Percentiles rank a stretch among this genome's conserved stretches.
Conservation (phyloP, 2,888 invertebrate species). For the Hirtodrosophila duncani region DNA sequence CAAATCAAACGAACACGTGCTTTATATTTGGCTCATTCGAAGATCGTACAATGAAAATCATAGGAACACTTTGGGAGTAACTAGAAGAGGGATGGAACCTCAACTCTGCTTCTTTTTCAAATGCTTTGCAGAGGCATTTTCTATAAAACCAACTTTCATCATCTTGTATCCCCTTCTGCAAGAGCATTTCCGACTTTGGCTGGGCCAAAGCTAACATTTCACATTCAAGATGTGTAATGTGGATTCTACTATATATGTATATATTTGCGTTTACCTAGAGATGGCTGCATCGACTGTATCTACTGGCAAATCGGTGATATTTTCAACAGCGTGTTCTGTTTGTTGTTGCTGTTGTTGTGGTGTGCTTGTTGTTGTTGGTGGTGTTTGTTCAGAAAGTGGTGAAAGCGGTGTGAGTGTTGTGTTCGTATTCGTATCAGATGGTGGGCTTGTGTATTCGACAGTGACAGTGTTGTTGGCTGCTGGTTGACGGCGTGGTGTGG, state of each 20-base stretch:
- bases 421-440: slow-evolving; percentile 48
- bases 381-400: slow-evolving; percentile 64
- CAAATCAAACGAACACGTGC: too few species aligned
- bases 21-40: too few species aligned
- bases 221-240: not conserved
- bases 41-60: too few species aligned
- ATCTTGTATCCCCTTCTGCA: too few species aligned
- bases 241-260: too few species aligned
- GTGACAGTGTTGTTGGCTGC: slow-evolving; percentile 36
- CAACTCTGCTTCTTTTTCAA: too few species aligned
- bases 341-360: slow-evolving; percentile 57
- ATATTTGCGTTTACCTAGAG: slow-evolving; percentile 76
- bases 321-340: slow-evolving; percentile 50
- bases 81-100: too few species aligned
- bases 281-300: slow-evolving; percentile 73
- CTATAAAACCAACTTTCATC: too few species aligned
- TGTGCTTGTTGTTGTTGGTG: slow-evolving; percentile 67
- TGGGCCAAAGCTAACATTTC: not conserved
- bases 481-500: slow-evolving; percentile 65
- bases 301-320: slow-evolving; percentile 72
- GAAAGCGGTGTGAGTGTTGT: slow-evolving; percentile 69
- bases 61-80: too few species aligned
- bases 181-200: not conserved
- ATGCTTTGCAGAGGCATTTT: too few species aligned
- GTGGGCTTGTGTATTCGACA: slow-evolving; percentile 54